Conservation (phyloP, 1,140 invertebrate genomes). For the Drosophila sulfurigaster region DNA sequence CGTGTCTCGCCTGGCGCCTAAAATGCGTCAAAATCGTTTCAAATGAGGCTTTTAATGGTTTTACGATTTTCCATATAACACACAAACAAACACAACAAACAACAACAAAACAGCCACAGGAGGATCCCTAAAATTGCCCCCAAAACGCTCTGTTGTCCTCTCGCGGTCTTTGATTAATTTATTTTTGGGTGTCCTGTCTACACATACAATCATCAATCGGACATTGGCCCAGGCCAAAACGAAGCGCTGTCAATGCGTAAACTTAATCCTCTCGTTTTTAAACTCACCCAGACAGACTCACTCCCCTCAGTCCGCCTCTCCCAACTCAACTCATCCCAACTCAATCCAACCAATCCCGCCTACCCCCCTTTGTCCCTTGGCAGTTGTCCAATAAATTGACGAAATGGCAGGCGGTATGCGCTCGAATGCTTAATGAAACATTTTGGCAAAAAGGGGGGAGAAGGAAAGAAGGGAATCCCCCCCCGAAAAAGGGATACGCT, state of each 20-base stretch:
- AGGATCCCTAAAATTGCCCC: conserved; percentile 14
- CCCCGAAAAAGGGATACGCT: background rate
- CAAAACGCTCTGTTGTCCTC: conserved; percentile 57
- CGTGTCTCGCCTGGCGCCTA: background rate
- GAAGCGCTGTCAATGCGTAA: conserved; percentile 36
- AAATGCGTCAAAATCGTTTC: conserved; percentile 75
- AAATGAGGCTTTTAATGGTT: conserved; percentile 81
- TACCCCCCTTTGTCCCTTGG: background rate
- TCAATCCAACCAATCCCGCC: no score
- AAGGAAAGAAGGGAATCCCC: background rate
- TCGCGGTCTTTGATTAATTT: conserved; percentile 77
- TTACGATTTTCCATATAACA: conserved; percentile 66
- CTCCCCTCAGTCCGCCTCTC: background rate
- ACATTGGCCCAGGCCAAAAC: conserved; percentile 37
- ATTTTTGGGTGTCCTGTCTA: conserved; percentile 59
- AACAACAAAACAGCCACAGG: conserved; percentile 12
- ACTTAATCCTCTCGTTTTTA: conserved; percentile 35
- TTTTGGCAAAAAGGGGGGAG: background rate
- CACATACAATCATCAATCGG: conserved; percentile 68
- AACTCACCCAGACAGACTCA: conserved; percentile 18
- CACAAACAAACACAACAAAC: background rate
- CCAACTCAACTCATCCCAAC: no score
- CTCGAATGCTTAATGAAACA: conserved; percentile 37
- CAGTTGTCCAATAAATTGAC: conserved; percentile 9
- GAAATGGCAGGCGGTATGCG: conserved; percentile 11